Evolutionary conservation across 2,888 invertebrate species (phyloP), one percentile per base, ranked within the genome.

Genomic region (Candidula unifasciata): DNA sequence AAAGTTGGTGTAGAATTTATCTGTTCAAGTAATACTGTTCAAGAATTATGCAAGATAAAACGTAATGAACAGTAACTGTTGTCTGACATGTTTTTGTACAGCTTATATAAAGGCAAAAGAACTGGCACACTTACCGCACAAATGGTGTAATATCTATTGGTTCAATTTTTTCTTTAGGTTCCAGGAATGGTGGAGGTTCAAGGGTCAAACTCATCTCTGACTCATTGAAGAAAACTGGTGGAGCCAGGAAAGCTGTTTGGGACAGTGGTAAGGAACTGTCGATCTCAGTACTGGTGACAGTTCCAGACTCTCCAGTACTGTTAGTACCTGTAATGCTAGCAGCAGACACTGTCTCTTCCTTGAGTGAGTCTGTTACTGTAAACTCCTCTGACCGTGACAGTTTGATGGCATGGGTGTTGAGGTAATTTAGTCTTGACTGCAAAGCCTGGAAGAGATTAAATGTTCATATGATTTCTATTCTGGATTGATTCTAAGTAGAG

Each of bases 371-470:
- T 24, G 30, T 66, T n/a, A 79, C 79, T 35, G n/a, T 27, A n/a
- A 52, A 37, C 30, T 79, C 66, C n/a, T 81, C 83, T 35, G 77
- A 64, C 16, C 37, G 57, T n/a, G 88, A 87, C 24, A 91, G 87
- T 85, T 92, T 92, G 76, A 93, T 87, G 60, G 91, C 90, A 87
- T 93, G 92, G 13, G 90, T 89, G 86, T 90, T 92, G 33, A 94
- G 91, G 88, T 93, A 94, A 85, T 92, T 89, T 74, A 92, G 88
- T 35, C 93, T 89, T 0, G 93, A 91, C 89, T 93, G 93, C 86
- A 91, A 86, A 8, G 93, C 93, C 92, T 92, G 86, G 2, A 33
- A 74, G 30, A 27, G 74, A 52, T 44, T 0, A 44, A 44, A 44
- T 44, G 44, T 44, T 44, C n/a, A n/a, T n/a, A 44, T 44, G 0